phyloP scores from a whole-genome alignment of 2,797 vertebrate genomes.

The Acridotheres tristis region DNA sequence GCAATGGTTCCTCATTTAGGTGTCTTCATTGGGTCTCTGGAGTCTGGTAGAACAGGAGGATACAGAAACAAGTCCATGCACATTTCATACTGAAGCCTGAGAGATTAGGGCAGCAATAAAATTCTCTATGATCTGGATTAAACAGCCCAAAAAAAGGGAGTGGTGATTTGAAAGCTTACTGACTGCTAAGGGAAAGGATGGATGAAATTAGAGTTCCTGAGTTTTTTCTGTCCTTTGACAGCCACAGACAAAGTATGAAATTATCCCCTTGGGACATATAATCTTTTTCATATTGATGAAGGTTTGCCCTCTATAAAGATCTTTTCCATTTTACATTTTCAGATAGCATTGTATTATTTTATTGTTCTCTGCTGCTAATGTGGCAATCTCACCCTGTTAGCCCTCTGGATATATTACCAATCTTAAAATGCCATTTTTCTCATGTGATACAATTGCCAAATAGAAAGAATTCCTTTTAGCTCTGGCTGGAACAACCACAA shows the following conservation, averaged over 20 bases:
- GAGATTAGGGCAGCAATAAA: neutral
- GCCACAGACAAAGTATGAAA: neutral
- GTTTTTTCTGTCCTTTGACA: neutral
- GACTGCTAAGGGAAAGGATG: neutral
- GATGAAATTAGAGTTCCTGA: neutral
- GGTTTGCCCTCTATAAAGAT: neutral
- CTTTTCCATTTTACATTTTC: conserved; percentile 19
- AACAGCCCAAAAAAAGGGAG: neutral
- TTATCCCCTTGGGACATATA: neutral
- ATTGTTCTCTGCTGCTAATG: conserved; percentile 1
- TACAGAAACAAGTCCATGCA: fast-evolving
- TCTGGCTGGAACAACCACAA: neutral
- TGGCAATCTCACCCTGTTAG: neutral
- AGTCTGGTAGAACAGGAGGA: neutral
- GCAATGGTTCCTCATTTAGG: fast-evolving
- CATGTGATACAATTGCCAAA: neutral
- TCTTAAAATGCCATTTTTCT: conserved; percentile 1
- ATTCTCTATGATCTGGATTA: neutral
- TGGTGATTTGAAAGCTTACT: neutral
- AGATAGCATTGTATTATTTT: conserved; percentile 5
- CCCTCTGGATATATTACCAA: neutral
- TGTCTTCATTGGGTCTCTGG: neutral
- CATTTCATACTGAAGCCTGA: neutral
- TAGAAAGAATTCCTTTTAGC: neutral
- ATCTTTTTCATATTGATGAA: neutral